Percentiles rank a stretch among this genome's conserved stretches.
Conservation (phyloP, 2,888 invertebrate genomes). For the Tribolium freemani region DNA sequence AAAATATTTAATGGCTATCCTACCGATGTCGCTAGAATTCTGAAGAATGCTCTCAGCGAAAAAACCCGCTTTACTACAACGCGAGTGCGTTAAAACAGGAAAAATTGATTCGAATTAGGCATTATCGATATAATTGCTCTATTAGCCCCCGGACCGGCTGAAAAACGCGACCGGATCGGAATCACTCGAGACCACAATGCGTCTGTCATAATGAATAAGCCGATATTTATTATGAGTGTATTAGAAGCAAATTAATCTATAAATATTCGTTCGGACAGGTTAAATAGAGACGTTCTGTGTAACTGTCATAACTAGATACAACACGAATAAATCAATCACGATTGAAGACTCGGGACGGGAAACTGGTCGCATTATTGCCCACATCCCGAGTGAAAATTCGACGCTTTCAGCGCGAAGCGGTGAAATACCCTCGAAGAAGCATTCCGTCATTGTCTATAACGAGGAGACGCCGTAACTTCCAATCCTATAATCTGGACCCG, state of each 20-base stretch:
- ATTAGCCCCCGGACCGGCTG: slow-evolving; percentile 33
- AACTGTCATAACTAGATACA: slow-evolving; percentile 47
- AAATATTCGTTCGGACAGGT: slow-evolving; percentile 43
- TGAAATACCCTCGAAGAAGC: slow-evolving; percentile 51
- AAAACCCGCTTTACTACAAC: slow-evolving; percentile 48
- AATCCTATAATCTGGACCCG: slow-evolving; percentile 55
- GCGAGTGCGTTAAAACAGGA: slow-evolving; percentile 39
- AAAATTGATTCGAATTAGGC: slow-evolving; percentile 43
- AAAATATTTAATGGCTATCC: slow-evolving; percentile 56
- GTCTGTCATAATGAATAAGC: slow-evolving; percentile 38
- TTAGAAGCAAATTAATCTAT: slow-evolving; percentile 44
- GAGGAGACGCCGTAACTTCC: slow-evolving; percentile 49
- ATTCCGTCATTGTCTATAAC: slow-evolving; percentile 58
- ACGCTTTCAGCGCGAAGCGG: slow-evolving; percentile 44
- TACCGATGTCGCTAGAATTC: slow-evolving; percentile 53
- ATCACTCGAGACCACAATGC: slow-evolving; percentile 7
- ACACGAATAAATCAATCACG: slow-evolving; percentile 48
- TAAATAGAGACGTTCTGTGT: slow-evolving; percentile 48
- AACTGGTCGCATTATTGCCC: slow-evolving; percentile 2
- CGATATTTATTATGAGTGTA: slow-evolving; percentile 37
- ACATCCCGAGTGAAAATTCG: slow-evolving; percentile 15
- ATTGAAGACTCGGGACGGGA: background rate
- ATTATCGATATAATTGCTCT: slow-evolving; percentile 47
- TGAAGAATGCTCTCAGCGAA: slow-evolving; percentile 50
- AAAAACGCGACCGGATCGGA: slow-evolving; percentile 22